Evolutionary conservation across 2,888 invertebrate species (phyloP), one percentile per base, ranked within the genome.

Genomic region (Anorthoa munda): DNA sequence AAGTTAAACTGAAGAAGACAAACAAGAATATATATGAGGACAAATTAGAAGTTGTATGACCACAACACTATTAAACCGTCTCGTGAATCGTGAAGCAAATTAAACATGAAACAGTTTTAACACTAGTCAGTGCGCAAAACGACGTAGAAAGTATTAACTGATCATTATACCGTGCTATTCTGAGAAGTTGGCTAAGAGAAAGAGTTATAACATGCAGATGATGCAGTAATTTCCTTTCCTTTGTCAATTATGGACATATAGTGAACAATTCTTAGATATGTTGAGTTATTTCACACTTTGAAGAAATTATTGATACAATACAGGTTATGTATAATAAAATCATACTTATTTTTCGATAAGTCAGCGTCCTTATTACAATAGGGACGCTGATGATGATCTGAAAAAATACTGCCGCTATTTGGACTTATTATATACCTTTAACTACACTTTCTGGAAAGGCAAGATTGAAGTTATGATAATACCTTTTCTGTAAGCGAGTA

Each of bases 101-200:
- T n/a, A 61, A 46, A 56, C 60, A 61, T 39, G 74, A 56, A 74
- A 26, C 55, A 51, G 45, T 51, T 61, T 74, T 61, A 66, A 15
- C 55, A 21, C 50, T 13, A 23, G n/a, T 59, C 53, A 61, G 55
- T 11, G 66, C 18, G 39, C 70, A 81, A 73, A 63, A 73, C 46
- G n/a, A 12, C 4, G 53, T 73, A 82, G 80, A 80, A 80, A 82
- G 82, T 82, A 61, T 48, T 68, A 46, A 46, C 31, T 68, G 79
- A 60, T 77, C 61, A 73, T 55, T 31, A 55, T 18, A 58, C 50
- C 61, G 60, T 67, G 65, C 13, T 55, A 58, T 82, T 82, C 79
- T 50, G 3, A 61, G 65, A 81, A 77, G 59, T 12, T 12, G n/a
- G 50, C 53, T 59, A 31, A 64, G 66, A 81, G 66, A 81, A 77